Conservation (phyloP, 1,140 invertebrate genomes). For the Cydia fagiglandana region DNA sequence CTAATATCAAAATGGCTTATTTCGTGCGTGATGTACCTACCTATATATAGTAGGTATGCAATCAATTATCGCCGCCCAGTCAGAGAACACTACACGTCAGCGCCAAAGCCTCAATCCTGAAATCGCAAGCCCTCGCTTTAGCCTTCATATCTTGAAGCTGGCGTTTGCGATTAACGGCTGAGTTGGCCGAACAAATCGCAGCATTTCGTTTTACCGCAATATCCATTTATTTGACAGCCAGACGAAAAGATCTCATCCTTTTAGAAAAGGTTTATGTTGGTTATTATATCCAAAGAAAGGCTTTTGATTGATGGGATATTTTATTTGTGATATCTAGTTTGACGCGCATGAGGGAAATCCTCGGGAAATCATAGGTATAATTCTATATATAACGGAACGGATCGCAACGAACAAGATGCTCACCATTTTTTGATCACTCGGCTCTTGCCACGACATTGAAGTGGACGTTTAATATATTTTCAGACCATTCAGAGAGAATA, state of each 20-base stretch:
- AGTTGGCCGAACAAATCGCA: neutral
- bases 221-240: conserved; percentile 3
- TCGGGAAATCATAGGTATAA: too few relatives aligned
- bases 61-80: neutral
- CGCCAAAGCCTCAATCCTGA: neutral
- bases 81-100: neutral
- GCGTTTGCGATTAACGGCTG: neutral
- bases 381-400: too few relatives aligned
- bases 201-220: neutral
- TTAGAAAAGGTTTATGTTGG: neutral
- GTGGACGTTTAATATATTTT: too few relatives aligned
- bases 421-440: too few relatives aligned
- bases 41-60: neutral
- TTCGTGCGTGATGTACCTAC: neutral
- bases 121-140: neutral
- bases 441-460: too few relatives aligned
- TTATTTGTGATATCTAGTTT: neutral
- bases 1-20: neutral
- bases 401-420: neutral
- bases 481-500: too few relatives aligned
- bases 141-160: neutral
- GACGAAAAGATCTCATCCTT: neutral
- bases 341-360: neutral
- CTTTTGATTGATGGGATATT: conserved; percentile 4
- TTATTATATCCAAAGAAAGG: neutral